phyloP scores from a whole-genome alignment of 1,140 invertebrate genomes.

The Sycobia sp. region DNA sequence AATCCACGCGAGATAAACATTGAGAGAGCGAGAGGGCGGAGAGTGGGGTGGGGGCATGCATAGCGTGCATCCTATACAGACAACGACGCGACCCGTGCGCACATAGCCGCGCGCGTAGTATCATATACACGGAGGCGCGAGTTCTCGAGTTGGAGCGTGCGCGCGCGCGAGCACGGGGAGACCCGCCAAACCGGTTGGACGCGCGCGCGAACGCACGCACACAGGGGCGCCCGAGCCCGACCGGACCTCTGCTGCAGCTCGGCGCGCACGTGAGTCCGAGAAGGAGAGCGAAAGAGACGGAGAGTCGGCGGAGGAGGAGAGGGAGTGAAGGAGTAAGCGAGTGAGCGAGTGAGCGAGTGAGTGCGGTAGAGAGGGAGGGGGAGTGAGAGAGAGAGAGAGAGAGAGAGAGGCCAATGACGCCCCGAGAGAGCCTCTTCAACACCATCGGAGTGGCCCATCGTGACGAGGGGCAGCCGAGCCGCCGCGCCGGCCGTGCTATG shows the following conservation, averaged over 20 bases:
- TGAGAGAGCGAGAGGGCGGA: no score
- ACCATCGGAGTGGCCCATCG: slow-evolving; percentile 30
- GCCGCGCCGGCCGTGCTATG: no score
- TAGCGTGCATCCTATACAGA: no score
- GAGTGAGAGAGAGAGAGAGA: not conserved
- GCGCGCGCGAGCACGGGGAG: slow-evolving; percentile 42
- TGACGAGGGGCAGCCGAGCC: no score
- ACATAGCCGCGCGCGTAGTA: not conserved
- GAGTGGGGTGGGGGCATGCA: no score
- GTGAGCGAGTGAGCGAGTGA: not conserved
- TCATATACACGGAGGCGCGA: not conserved
- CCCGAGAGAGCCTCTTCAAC: slow-evolving; percentile 36
- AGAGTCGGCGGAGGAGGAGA: no score
- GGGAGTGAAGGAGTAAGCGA: not conserved
- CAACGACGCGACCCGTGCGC: no score
- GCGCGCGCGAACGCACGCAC: slow-evolving; percentile 46
- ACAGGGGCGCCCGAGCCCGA: slow-evolving; percentile 17
- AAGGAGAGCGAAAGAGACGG: no score
- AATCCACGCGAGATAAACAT: no score
- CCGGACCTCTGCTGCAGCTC: no score
- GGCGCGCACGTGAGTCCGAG: no score
- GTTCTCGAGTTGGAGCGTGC: not conserved
- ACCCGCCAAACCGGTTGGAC: slow-evolving; percentile 57
- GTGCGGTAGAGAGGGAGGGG: not conserved
- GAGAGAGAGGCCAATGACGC: slow-evolving; percentile 42